Evolutionary conservation across 2,797 vertebrate genomes (phyloP).

Genomic region (Aldrovandia affinis): DNA sequence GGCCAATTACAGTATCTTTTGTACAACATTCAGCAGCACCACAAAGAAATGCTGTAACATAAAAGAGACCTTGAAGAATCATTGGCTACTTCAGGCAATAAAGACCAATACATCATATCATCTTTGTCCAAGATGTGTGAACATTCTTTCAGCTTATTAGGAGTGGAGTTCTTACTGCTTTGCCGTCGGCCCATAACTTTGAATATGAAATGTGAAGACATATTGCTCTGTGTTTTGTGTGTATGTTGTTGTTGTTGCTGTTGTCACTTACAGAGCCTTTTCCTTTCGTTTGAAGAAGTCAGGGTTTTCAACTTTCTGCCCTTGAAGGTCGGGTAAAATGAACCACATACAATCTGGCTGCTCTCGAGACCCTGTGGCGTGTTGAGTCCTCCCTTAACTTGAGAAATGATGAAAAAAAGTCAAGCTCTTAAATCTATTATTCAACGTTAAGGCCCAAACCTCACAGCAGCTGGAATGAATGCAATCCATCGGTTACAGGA

Average conservation of each 20-base stretch:
- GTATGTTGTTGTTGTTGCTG: not conserved
- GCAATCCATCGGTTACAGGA: not conserved
- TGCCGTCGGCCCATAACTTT: not conserved
- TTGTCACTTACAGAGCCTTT: not conserved
- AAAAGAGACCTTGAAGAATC: too few species aligned
- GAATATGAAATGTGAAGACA: not conserved
- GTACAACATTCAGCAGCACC: too few species aligned
- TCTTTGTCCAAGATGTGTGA: not conserved
- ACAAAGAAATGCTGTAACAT: too few species aligned
- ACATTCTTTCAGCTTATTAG: not conserved
- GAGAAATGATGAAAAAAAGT: not conserved
- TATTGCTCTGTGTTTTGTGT: not conserved
- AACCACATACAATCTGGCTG: not conserved
- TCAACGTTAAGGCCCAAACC: not conserved
- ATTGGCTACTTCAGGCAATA: too few species aligned
- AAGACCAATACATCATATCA: not conserved
- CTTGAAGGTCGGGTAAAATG: not conserved
- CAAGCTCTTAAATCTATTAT: not conserved
- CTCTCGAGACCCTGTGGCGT: not conserved
- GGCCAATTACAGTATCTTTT: not conserved
- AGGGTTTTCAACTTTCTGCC: not conserved
- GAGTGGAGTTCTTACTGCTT: not conserved
- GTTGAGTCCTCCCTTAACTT: not conserved
- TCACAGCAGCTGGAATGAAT: not conserved
- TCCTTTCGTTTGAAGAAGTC: not conserved